Evolutionary conservation across 1,140 invertebrate species (phyloP).

Genomic region (Diorhabda carinulata): DNA sequence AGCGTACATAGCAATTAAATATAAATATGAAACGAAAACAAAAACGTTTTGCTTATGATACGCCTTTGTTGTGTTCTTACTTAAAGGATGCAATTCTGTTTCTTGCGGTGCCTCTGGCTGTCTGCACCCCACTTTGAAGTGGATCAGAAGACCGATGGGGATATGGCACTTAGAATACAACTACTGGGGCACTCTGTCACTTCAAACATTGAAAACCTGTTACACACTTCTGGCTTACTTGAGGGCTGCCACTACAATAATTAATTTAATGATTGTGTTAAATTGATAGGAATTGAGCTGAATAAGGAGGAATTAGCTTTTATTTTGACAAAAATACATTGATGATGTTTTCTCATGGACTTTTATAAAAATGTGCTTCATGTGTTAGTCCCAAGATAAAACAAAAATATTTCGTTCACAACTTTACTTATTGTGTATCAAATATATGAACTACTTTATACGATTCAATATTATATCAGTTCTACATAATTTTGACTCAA

Average conservation of each 20-base stretch:
- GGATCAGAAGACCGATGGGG: constrained; percentile 43
- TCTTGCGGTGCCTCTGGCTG: constrained; percentile 50
- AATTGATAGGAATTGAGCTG: too few species aligned
- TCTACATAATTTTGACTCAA: too few species aligned
- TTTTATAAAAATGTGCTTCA: too few species aligned
- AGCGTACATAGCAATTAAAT: constrained; percentile 44
- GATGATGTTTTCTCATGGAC: too few species aligned
- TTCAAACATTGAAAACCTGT: constrained; percentile 27
- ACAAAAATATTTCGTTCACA: too few species aligned
- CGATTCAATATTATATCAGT: too few species aligned
- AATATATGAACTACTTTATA: too few species aligned
- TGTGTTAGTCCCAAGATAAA: too few species aligned
- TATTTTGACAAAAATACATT: too few species aligned
- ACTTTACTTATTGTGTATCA: too few species aligned
- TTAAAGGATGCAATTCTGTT: constrained; percentile 46
- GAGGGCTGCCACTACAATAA: not conserved
- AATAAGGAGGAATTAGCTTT: too few species aligned
- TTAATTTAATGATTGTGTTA: too few species aligned
- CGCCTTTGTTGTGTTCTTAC: constrained; percentile 46
- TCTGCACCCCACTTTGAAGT: constrained; percentile 35
- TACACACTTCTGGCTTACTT: not conserved
- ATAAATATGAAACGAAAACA: constrained; percentile 16
- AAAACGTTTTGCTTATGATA: constrained; percentile 40
- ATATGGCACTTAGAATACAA: constrained; percentile 21
- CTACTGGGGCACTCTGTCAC: constrained; percentile 13